Conservation (phyloP, 2,888 invertebrate species). For the Byasa hedistus region DNA sequence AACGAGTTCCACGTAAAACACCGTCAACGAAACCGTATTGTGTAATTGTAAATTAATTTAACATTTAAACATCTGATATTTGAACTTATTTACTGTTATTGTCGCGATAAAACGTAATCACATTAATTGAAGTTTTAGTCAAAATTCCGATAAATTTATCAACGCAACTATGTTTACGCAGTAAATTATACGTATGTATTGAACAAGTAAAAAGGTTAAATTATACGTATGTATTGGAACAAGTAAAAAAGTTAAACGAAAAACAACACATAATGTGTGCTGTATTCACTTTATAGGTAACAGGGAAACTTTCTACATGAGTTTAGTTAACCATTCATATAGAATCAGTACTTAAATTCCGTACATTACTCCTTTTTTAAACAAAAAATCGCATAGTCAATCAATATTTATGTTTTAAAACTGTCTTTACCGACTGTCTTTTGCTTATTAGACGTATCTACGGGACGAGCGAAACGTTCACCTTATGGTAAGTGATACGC, state of each 20-base stretch:
- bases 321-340: too few relatives aligned
- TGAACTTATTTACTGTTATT: constrained; percentile 20
- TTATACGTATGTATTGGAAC: background rate
- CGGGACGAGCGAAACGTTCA: too few relatives aligned
- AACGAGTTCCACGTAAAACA: constrained; percentile 53
- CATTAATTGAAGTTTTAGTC: background rate
- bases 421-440: too few relatives aligned
- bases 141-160: background rate
- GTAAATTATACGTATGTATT: background rate
- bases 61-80: constrained; percentile 39
- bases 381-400: too few relatives aligned
- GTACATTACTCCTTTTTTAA: too few relatives aligned
- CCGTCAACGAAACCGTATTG: constrained; percentile 57
- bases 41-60: constrained; percentile 51
- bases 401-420: too few relatives aligned
- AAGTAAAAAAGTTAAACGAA: background rate
- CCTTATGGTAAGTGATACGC: too few relatives aligned
- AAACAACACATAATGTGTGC: background rate
- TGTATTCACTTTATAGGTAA: too few relatives aligned
- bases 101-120: constrained; percentile 24
- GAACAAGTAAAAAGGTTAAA: too few relatives aligned
- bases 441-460: too few relatives aligned
- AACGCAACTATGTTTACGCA: background rate
- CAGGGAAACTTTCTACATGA: too few relatives aligned
- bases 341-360: too few relatives aligned